Evolutionary conservation across 2,888 invertebrate genomes (phyloP), one percentile per base, ranked within the genome.

Genomic region (Oxytorus armatus): DNA sequence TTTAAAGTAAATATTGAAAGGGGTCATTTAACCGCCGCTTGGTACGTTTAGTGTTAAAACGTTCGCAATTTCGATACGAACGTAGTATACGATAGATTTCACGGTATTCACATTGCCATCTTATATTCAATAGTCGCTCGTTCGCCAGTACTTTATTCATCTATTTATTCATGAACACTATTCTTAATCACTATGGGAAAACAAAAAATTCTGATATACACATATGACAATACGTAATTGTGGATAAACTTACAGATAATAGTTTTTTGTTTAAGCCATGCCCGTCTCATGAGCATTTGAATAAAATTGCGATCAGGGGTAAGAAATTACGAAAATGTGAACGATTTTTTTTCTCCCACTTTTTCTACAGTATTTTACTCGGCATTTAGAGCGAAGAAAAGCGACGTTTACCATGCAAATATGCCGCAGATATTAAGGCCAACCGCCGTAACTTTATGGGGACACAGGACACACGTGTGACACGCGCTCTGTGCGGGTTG

Each of bases 331-430:
- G 51, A 4, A 61, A 23, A 72, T 73, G 23, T 18, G 21, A 61
- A 51, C 18, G 5, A 36, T 1, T 36, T 36, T 7, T 36, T 36
- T 1, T 36, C 1, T 36, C 10, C 10, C 10, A 29, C 29, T 3
- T 5, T 29, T 29, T 5, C 29, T 36, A 8, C 10, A 8, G 33
- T 57, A 2, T 21, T 23, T 55, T 29, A 18, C n/a, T 23, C 25
- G 5, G 33, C n/a, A 44, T 14, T 44, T 1, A 1, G 8, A 8
- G 7, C 44, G 14, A 14, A 44, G 44, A 1, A 44, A 14, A 44
- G 11, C 59, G 3, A 29, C 2, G 69, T 47, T 70, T 65, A 10
- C 39, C 47, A 25, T 70, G 63, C 73, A 73, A 73, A 73, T 73
- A 42, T 61, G 11, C 14, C 11, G 57, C 21, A 51, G 42, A 16